Percentiles rank a stretch among this genome's conserved stretches.
Conservation (phyloP, 2,797 vertebrate genomes). For the Sebastes nivosus region DNA sequence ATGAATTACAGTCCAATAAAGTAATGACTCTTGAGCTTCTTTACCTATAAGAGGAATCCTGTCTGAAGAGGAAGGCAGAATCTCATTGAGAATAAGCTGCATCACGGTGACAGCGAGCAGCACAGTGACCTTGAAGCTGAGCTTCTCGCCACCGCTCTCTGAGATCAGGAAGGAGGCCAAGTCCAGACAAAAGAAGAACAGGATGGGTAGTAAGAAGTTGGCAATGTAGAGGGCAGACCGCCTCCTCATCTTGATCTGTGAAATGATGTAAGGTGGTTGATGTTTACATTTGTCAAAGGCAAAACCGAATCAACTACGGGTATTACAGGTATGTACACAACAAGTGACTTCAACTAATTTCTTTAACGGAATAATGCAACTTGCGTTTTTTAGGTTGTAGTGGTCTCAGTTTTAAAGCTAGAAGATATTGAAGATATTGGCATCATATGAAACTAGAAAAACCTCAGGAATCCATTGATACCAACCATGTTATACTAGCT, state of each 20-base stretch:
- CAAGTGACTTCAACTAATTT: background rate
- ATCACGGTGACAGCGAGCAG: constrained; percentile 83
- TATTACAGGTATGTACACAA: background rate
- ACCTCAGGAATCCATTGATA: no score
- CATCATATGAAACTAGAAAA: no score
- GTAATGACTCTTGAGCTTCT: background rate
- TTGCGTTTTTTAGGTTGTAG: no score
- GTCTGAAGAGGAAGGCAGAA: constrained; percentile 81
- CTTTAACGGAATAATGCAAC: no score
- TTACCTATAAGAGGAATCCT: constrained; percentile 82
- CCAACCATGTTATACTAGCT: no score
- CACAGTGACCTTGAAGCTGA: constrained; percentile 84
- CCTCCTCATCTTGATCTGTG: constrained; percentile 55
- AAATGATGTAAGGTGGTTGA: background rate
- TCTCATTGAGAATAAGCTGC: constrained; percentile 84
- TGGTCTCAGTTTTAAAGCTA: no score
- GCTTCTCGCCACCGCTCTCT: constrained; percentile 76
- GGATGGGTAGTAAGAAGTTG: constrained; percentile 58
- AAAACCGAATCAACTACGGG: background rate
- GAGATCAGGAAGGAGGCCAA: constrained; percentile 79
- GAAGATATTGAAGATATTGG: no score
- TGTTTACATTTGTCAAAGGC: background rate
- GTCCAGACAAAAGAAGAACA: constrained; percentile 82
- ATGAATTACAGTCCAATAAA: background rate
- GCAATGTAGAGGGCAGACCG: constrained; percentile 39